Evolutionary conservation across 2,888 invertebrate genomes (phyloP).

Genomic region (Choreutis nemorana): DNA sequence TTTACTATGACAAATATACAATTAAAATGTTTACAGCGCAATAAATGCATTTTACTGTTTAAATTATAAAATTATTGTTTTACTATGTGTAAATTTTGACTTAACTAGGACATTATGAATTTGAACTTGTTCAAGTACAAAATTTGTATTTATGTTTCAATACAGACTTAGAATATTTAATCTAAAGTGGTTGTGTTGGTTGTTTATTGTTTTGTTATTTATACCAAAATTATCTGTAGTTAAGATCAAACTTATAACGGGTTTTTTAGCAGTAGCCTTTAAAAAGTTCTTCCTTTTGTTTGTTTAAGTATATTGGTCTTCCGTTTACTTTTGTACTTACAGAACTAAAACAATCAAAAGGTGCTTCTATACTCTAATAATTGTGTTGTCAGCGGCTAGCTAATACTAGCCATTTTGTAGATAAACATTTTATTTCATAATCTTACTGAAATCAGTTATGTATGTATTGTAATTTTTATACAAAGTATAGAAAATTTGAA

Average conservation of each 20-base stretch:
- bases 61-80: not conserved
- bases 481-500: no score
- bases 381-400: conserved; percentile 24
- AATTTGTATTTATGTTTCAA: conserved; percentile 30
- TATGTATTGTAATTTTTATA: conserved; percentile 62
- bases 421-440: conserved; percentile 38
- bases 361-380: conserved; percentile 37
- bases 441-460: conserved; percentile 46
- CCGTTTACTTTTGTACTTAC: conserved; percentile 55
- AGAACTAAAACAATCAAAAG: conserved; percentile 31
- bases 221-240: conserved; percentile 43
- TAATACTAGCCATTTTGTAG: conserved; percentile 50
- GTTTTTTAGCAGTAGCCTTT: conserved; percentile 42
- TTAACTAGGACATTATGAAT: no score
- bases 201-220: conserved; percentile 59
- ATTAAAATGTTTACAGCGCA: not conserved
- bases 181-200: conserved; percentile 57
- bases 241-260: conserved; percentile 36
- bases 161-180: conserved; percentile 33
- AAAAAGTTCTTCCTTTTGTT: conserved; percentile 37
- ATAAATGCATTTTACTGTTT: not conserved
- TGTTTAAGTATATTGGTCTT: conserved; percentile 32
- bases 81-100: no score
- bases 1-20: not conserved
- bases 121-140: conserved; percentile 40